phyloP scores from a whole-genome alignment of 2,113 vertebrate species.

The Bufo gargarizans region DNA sequence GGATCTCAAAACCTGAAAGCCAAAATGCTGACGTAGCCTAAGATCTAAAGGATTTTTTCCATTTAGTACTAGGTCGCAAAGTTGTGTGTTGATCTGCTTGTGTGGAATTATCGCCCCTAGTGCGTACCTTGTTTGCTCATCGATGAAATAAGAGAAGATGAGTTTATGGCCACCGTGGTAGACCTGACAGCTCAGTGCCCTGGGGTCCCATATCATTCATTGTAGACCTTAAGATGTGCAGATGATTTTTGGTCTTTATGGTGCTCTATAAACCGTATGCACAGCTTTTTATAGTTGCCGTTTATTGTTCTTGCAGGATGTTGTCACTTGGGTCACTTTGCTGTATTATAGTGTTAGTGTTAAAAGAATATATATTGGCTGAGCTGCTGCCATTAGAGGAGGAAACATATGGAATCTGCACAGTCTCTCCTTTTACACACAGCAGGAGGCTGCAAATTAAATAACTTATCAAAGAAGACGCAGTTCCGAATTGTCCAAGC shows the following conservation, averaged over 20 bases:
- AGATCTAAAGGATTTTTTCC: too few species aligned
- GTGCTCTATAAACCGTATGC: not conserved
- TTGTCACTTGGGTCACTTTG: not conserved
- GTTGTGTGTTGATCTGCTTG: too few species aligned
- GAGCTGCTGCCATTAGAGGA: not conserved
- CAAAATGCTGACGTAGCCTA: too few species aligned
- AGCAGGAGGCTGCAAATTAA: constrained; percentile 24
- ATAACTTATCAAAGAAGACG: constrained; percentile 33
- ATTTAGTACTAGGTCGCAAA: not conserved
- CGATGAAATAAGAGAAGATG: not conserved
- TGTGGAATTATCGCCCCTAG: not conserved
- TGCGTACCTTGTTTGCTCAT: not conserved
- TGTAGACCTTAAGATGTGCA: not conserved
- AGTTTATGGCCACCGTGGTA: not conserved
- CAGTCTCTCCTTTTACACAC: constrained; percentile 41
- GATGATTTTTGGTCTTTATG: not conserved
- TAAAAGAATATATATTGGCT: not conserved
- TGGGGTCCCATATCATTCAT: not conserved
- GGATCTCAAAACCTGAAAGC: too few species aligned
- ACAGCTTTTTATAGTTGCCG: not conserved
- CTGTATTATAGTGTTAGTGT: not conserved
- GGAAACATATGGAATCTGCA: constrained; percentile 13
- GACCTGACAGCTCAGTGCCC: not conserved
- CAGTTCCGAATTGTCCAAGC: not conserved
- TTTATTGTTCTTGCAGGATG: not conserved